Percentiles rank a stretch among this genome's conserved stretches.
These are phyloP conservation scores for Ctenochaetus hawaiiensis DNA, from an alignment of 2,797 vertebrate species.

Conservation along the genomic window DNA sequence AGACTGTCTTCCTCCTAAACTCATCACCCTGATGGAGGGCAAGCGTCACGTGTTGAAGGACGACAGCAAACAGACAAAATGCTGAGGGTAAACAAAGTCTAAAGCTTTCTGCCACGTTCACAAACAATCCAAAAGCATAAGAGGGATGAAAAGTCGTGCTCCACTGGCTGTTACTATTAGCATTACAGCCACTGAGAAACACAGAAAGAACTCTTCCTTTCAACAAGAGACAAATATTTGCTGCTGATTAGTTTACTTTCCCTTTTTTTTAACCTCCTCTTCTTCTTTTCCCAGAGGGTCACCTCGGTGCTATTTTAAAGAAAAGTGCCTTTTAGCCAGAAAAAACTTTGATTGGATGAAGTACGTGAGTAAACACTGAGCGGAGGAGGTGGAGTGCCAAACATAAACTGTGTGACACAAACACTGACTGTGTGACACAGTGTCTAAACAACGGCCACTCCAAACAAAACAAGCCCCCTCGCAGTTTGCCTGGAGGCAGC, in stretches of 20 bases:
- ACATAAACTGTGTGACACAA: slow-evolving; percentile 46
- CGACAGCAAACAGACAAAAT: slow-evolving; percentile 38
- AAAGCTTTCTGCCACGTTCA: slow-evolving; percentile 25
- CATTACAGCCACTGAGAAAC: slow-evolving; percentile 15
- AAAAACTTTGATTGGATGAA: slow-evolving; percentile 48
- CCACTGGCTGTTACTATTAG: background rate
- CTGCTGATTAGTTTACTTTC: slow-evolving; percentile 6
- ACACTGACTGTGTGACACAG: slow-evolving; percentile 34
- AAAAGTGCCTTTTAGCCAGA: slow-evolving; percentile 22
- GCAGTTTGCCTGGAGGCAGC: slow-evolving; percentile 49
- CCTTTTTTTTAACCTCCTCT: background rate
- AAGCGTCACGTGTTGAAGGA: slow-evolving; percentile 47
- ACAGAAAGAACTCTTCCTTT: slow-evolving; percentile 28
- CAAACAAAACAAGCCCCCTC: slow-evolving; percentile 47
- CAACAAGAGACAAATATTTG: slow-evolving; percentile 21
- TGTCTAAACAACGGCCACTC: slow-evolving; percentile 52
- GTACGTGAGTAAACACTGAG: slow-evolving; percentile 21
- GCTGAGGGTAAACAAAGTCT: slow-evolving; percentile 51
- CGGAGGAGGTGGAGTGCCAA: slow-evolving; percentile 32
- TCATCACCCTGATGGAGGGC: slow-evolving; percentile 42
- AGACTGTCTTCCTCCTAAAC: background rate
- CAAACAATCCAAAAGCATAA: slow-evolving; percentile 42
- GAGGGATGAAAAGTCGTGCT: slow-evolving; percentile 35
- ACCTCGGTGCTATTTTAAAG: slow-evolving; percentile 5
- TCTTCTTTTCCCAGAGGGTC: slow-evolving; percentile 18